A percentile compares a stretch with the other conserved stretches of the same genome.
Conservation (phyloP, 2,888 invertebrate species). For the Cheilosia pagana region DNA sequence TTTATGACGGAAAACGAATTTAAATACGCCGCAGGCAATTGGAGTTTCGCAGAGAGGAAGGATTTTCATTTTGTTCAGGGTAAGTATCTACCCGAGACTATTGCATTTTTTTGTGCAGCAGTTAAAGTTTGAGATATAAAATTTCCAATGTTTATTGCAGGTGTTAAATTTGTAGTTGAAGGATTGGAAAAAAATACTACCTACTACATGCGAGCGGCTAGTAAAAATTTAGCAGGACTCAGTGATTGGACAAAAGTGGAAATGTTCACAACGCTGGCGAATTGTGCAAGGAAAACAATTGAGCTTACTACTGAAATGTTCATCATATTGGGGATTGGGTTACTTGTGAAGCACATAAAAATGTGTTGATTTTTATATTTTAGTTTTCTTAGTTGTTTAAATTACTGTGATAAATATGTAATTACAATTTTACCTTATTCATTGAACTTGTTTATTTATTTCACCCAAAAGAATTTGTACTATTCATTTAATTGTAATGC, state of each 20-base stretch:
- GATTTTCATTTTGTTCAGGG: slow-evolving; percentile 82
- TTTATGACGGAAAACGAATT: slow-evolving; percentile 81
- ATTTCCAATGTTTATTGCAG: slow-evolving; percentile 77
- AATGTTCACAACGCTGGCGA: slow-evolving; percentile 80
- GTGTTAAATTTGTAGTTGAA: slow-evolving; percentile 84
- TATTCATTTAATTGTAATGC: no score
- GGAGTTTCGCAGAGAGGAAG: slow-evolving; percentile 81
- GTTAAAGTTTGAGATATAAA: neutral
- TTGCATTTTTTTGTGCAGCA: no score
- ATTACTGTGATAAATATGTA: slow-evolving; percentile 62
- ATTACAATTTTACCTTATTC: neutral
- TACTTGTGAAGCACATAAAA: slow-evolving; percentile 47
- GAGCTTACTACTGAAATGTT: slow-evolving; percentile 53
- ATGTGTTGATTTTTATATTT: slow-evolving; percentile 38
- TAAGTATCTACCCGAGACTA: slow-evolving; percentile 74
- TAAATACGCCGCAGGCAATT: slow-evolving; percentile 81
- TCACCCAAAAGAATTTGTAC: neutral
- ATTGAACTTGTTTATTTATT: neutral
- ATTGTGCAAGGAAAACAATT: slow-evolving; percentile 68
- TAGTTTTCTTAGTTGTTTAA: slow-evolving; percentile 6
- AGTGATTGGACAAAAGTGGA: slow-evolving; percentile 83
- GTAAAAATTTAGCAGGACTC: slow-evolving; percentile 85
- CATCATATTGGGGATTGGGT: slow-evolving; percentile 67
- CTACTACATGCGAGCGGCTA: slow-evolving; percentile 85
- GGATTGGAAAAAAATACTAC: slow-evolving; percentile 84